phyloP scores from a whole-genome alignment of 2,888 invertebrate genomes.

The Torymus auratus region DNA sequence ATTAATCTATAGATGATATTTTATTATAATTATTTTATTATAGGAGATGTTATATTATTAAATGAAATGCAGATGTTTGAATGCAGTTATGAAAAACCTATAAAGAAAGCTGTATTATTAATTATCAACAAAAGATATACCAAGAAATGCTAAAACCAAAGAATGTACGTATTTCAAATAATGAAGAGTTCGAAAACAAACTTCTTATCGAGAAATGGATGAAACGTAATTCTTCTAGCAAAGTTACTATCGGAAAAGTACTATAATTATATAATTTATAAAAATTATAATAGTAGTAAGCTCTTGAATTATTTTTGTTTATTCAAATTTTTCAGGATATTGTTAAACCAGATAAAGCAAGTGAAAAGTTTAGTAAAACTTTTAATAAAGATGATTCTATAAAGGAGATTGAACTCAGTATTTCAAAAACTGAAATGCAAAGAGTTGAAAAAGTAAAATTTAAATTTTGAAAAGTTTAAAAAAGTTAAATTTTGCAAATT shows the following conservation, averaged over 20 bases:
- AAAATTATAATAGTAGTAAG: not conserved
- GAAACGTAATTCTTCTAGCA: slow-evolving; percentile 39
- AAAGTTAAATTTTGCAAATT: slow-evolving; percentile 5
- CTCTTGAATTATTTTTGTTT: not conserved
- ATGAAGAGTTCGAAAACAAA: slow-evolving; percentile 49
- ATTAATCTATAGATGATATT: too few species aligned
- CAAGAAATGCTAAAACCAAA: slow-evolving; percentile 47
- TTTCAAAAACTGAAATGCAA: slow-evolving; percentile 18
- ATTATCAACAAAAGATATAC: not conserved
- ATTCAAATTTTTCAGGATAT: slow-evolving; percentile 20
- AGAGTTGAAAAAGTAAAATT: slow-evolving; percentile 13
- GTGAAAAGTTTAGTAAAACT: not conserved
- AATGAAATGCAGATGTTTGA: not conserved
- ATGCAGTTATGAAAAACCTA: not conserved
- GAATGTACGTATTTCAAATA: not conserved
- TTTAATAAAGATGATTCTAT: not conserved
- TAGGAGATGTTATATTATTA: not conserved
- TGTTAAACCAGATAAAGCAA: not conserved
- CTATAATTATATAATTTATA: not conserved
- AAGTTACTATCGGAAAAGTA: slow-evolving; percentile 43
- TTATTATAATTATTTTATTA: too few species aligned
- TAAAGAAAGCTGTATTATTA: not conserved
- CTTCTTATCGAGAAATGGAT: slow-evolving; percentile 52
- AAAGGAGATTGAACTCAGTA: not conserved
- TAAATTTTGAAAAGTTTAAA: too few species aligned